These are phyloP conservation scores for Lagocephalus sceleratus DNA, from an alignment of 2,797 vertebrate genomes.

Conservation along the genomic window DNA sequence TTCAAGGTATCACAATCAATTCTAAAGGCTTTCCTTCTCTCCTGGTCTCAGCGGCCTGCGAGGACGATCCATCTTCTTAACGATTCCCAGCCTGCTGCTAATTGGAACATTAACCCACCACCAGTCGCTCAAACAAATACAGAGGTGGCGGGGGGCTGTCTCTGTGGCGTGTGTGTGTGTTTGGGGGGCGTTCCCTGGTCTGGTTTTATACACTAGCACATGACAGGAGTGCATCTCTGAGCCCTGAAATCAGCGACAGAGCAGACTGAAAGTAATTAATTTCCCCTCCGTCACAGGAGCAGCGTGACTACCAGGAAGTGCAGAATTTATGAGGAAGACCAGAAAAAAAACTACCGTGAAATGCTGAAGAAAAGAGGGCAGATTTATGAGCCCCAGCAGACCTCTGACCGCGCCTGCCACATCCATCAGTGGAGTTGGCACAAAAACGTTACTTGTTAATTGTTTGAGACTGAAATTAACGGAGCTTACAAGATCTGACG, in stretches of 20 bases:
- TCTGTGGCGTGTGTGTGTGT: neutral
- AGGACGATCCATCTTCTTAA: slow-evolving; percentile 68
- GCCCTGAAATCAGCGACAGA: slow-evolving; percentile 12
- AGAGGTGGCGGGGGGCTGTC: slow-evolving; percentile 10
- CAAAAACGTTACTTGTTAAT: too few species aligned
- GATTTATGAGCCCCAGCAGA: too few species aligned
- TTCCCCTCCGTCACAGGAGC: slow-evolving; percentile 9
- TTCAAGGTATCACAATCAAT: slow-evolving; percentile 10
- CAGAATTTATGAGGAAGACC: neutral
- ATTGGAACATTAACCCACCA: slow-evolving; percentile 72
- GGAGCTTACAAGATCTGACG: too few species aligned
- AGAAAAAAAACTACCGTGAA: slow-evolving; percentile 7
- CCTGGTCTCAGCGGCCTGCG: slow-evolving; percentile 43
- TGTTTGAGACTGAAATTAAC: too few species aligned
- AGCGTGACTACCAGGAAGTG: slow-evolving; percentile 4
- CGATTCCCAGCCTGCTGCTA: slow-evolving; percentile 59
- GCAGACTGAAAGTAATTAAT: slow-evolving; percentile 12
- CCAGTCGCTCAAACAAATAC: slow-evolving; percentile 61
- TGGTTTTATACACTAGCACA: slow-evolving; percentile 3
- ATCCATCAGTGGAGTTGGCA: too few species aligned
- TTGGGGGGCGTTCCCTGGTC: neutral
- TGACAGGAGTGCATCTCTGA: neutral
- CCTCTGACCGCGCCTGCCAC: too few species aligned
- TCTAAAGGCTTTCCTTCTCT: slow-evolving; percentile 11
- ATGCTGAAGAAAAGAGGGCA: neutral